Evolutionary conservation across 2,888 invertebrate species (phyloP).

Genomic region (Chydorus sphaericus): DNA sequence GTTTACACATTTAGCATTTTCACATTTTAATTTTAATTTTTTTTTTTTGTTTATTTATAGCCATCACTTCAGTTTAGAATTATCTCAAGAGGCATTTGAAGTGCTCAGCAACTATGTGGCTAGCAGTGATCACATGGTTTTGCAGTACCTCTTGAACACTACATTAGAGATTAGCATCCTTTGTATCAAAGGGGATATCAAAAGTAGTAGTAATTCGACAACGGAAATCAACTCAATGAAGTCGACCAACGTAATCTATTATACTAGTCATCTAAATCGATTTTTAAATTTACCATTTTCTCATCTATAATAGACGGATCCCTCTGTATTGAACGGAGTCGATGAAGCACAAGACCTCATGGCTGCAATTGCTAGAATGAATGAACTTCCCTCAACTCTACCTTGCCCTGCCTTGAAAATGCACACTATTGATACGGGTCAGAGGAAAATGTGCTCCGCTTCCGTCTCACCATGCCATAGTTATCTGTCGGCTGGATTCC

Average conservation of each 20-base stretch:
- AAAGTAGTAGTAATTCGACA: too few relatives aligned
- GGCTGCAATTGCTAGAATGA: not conserved
- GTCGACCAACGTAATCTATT: not conserved
- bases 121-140: not conserved
- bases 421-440: not conserved
- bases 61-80: not conserved
- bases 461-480: not conserved
- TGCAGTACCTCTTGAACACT: not conserved
- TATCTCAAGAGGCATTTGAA: not conserved
- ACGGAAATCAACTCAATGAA: not conserved
- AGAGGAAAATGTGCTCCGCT: not conserved
- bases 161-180: not conserved
- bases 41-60: not conserved
- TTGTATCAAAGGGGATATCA: too few relatives aligned
- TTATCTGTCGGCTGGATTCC: constrained; percentile 1
- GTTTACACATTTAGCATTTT: not conserved
- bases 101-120: not conserved
- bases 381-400: not conserved
- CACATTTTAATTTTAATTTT: not conserved
- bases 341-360: not conserved
- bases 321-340: not conserved
- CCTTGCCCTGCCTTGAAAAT: not conserved
- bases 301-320: not conserved
- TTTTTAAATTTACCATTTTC: not conserved
- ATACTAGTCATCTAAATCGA: too few relatives aligned